Base-by-base conservation (phyloP, 2,797 vertebrate genomes). In the Phrynocephalus guinanensis region DNA sequence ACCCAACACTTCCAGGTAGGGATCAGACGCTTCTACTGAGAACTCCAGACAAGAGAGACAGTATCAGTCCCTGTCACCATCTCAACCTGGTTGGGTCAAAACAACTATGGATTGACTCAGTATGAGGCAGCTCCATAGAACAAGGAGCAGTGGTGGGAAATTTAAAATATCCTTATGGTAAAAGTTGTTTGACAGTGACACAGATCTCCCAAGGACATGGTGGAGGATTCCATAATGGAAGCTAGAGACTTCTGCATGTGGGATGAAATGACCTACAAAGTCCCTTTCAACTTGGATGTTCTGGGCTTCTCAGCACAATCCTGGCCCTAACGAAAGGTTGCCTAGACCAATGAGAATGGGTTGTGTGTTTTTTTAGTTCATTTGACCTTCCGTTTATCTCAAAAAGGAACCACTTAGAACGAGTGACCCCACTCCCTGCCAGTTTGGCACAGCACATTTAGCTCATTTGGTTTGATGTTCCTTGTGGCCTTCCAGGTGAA, bases 401-500 rank as follows among this genome's bases (percentile, higher is more conserved):
- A 38, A 16, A 26, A 75, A 63, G n/a, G n/a, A 75, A 60, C 2
- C 6, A n/a, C 22, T 38, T 38, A 22, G 28, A 66, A 56, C 1
- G 20, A 1, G 0, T 1, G 71, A 56, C 8, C 30, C 13, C 5
- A 56, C 52, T 22, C 1, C 5, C 5, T 50, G 2, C 70, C 16
- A 1, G 20, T 33, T 38, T 73, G 72, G 87, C 15, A 0, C 2
- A 38, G 71, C 6, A 75, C 22, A 48, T 6, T 63, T 20, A 18
- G 60, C 13, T 63, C 60, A 63, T 7, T 71, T 22, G 10, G 56
- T 82, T 87, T 91, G 56, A 84, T 73, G 89, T 84, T 0, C 0
- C 90, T 92, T 78, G 75, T 91, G 28, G 63, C 44, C 6, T 90
- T 88, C 3, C 91, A 99, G 99, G 99, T 99, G 82, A 99, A 99